Percentiles rank a stretch among this genome's conserved stretches.
These are phyloP conservation scores for Myrmecophaga tridactyla DNA, from an alignment of 2,113 vertebrate species.

Conservation along the genomic window DNA sequence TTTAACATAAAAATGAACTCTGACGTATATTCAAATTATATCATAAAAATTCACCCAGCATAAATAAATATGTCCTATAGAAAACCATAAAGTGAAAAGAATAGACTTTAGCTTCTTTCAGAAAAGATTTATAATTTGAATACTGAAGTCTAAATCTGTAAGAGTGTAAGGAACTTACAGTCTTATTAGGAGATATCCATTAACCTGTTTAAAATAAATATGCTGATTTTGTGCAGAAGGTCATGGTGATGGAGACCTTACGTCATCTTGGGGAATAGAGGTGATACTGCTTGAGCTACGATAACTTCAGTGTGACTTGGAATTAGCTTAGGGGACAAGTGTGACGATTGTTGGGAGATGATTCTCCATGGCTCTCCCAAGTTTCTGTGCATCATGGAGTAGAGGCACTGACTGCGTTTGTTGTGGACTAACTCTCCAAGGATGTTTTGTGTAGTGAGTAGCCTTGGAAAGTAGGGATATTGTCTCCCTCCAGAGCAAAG, in stretches of 20 bases:
- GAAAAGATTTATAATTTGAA: slow-evolving; percentile 23
- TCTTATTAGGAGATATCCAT: neutral
- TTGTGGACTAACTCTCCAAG: neutral
- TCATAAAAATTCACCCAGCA: neutral
- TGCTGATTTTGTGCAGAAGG: neutral
- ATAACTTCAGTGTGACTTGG: neutral
- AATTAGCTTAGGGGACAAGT: neutral
- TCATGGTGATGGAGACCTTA: neutral
- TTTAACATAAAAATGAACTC: slow-evolving; percentile 12
- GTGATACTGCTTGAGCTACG: too few relatives aligned
- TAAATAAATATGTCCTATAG: neutral
- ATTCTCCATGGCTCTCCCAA: neutral
- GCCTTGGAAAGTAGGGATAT: neutral
- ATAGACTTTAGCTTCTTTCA: neutral
- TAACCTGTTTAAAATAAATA: neutral
- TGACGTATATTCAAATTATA: neutral
- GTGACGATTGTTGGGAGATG: neutral
- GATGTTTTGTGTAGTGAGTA: neutral
- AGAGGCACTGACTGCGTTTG: neutral
- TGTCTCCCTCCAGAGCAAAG: neutral
- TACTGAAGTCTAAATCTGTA: neutral
- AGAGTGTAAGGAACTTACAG: neutral
- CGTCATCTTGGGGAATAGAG: neutral
- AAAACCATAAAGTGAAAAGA: neutral
- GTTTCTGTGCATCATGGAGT: neutral